phyloP scores from a whole-genome alignment of 2,888 invertebrate genomes.

The Chrysolina oricalcia region DNA sequence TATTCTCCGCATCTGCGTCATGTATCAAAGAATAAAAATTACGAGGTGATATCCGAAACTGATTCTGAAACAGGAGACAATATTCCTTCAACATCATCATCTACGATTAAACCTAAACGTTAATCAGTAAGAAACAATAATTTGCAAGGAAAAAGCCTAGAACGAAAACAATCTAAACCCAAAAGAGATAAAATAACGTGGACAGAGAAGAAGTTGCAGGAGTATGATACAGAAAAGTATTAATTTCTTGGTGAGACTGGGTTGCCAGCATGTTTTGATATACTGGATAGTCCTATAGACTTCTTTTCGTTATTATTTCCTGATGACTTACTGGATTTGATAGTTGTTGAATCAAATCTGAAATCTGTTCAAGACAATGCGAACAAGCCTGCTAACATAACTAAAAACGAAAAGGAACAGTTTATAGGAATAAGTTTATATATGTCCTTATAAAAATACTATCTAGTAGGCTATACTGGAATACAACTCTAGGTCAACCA shows the following conservation, averaged over 20 bases:
- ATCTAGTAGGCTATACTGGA: slow-evolving; percentile 13
- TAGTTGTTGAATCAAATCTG: slow-evolving; percentile 29
- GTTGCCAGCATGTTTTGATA: background rate
- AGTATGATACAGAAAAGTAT: background rate
- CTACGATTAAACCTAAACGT: background rate
- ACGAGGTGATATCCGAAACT: background rate
- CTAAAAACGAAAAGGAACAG: slow-evolving; percentile 27
- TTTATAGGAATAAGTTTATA: slow-evolving; percentile 32
- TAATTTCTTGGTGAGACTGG: background rate
- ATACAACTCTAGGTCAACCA: slow-evolving; percentile 14
- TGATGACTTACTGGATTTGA: slow-evolving; percentile 23
- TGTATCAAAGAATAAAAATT: background rate
- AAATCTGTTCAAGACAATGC: slow-evolving; percentile 28
- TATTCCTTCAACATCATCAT: background rate
- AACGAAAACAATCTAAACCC: background rate
- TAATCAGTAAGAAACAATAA: background rate
- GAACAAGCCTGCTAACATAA: slow-evolving; percentile 27
- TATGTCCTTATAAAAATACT: slow-evolving; percentile 32
- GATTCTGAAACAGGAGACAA: background rate
- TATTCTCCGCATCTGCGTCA: background rate
- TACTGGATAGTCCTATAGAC: slow-evolving; percentile 19
- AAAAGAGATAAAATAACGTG: background rate
- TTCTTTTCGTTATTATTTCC: slow-evolving; percentile 32
- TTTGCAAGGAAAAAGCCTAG: background rate
- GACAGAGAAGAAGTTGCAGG: background rate